These are phyloP conservation scores for Craterocephalus amniculus DNA, from an alignment of 2,797 vertebrate species.

Conservation along the genomic window DNA sequence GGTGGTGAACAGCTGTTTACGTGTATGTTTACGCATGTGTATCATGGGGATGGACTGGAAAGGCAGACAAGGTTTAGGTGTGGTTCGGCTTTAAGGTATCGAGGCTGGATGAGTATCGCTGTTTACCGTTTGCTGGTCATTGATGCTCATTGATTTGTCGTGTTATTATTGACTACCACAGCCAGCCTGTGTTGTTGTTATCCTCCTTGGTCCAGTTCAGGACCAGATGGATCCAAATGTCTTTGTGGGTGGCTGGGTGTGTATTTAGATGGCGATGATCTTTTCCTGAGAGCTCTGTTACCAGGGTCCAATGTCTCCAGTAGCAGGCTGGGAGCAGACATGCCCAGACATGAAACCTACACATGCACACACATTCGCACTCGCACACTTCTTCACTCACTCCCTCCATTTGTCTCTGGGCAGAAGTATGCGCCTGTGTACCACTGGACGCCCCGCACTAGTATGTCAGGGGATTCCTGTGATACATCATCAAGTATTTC, in stretches of 20 bases:
- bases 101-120: background rate
- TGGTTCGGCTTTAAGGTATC: conserved; percentile 47
- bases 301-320: conserved; percentile 77
- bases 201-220: conserved; percentile 39
- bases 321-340: conserved; percentile 68
- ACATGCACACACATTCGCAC: conserved; percentile 14
- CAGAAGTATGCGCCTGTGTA: conserved; percentile 63
- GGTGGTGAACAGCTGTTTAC: conserved; percentile 73
- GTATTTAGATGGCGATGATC: conserved; percentile 75
- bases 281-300: conserved; percentile 77
- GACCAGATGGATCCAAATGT: conserved; percentile 55
- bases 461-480: conserved; percentile 40
- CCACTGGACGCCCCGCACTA: conserved; percentile 32
- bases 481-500: conserved; percentile 56
- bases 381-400: conserved; percentile 28
- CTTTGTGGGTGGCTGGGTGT: conserved; percentile 64
- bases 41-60: conserved; percentile 38
- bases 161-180: conserved; percentile 26
- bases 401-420: conserved; percentile 66
- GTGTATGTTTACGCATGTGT: conserved; percentile 44
- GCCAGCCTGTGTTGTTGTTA: conserved; percentile 19
- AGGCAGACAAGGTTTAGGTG: conserved; percentile 49
- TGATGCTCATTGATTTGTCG: conserved; percentile 14
- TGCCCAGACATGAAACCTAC: conserved; percentile 78
- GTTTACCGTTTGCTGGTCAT: conserved; percentile 5